Evolutionary conservation across 2,113 vertebrate species (phyloP), one percentile per base, ranked within the genome.

Genomic region (Plestiodon gilberti): DNA sequence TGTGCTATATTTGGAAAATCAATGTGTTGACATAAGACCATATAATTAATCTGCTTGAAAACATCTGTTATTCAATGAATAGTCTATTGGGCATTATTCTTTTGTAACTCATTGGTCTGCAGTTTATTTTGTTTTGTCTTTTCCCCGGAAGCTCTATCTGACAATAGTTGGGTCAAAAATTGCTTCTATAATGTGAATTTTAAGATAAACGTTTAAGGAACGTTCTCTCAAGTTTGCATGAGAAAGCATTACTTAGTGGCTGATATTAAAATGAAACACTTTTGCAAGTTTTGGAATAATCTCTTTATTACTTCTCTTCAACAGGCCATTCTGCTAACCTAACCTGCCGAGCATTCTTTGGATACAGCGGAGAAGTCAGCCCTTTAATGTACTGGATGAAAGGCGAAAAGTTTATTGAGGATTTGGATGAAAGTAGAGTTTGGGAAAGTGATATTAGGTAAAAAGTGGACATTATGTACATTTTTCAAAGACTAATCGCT

Each of bases 331-430:
- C 97, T 79, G 96, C 98, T 93, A 99, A 99, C 96, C 96, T 99
- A 93, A 99, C 99, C 52, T 99, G 99, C 95, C 95, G 97, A 95
- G 99, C 99, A 57, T 99, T 99, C 95, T 99, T 99, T 89, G 99
- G 99, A 75, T 99, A 99, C 93, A 99, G 98, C 75, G 98, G 99
- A 65, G 99, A 98, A n/a, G 98, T 98, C 93, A 99, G 98, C 91
- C 98, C 99, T 30, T 96, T 99, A 93, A 97, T 99, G 95, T 99
- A 99, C 95, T 99, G 99, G 99, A 99, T 99, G 98, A 99, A 99
- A 96, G 99, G 99, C 67, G 99, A 99, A 91, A 99, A 98, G 93
- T 99, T 99, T 95, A 99, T 99, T 88, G 99, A 99, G 95, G 99
- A 99, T 95, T 96, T 99, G 96, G 99, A 99, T 94, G 98, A 99